Evolutionary conservation across 2,888 invertebrate species (phyloP).

Genomic region (Petrolisthes manimaculis): DNA sequence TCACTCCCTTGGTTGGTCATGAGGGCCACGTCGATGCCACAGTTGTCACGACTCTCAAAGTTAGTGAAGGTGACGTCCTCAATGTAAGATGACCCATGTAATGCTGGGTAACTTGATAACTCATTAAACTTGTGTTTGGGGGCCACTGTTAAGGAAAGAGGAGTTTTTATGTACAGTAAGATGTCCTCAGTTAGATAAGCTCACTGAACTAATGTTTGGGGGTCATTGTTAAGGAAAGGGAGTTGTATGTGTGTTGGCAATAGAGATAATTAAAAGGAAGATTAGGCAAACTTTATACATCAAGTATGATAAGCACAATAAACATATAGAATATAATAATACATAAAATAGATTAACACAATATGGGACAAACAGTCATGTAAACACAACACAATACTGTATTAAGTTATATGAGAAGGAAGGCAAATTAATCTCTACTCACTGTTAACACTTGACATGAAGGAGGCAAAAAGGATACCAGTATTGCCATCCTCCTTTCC

Average conservation of each 20-base stretch:
- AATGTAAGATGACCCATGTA: slow-evolving; percentile 45
- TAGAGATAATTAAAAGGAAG: too few species aligned
- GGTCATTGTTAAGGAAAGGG: too few species aligned
- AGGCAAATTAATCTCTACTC: background rate
- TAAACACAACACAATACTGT: too few species aligned
- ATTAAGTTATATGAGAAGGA: background rate
- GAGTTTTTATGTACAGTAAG: background rate
- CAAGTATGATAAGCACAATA: too few species aligned
- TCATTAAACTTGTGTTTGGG: slow-evolving; percentile 31
- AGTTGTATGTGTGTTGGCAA: too few species aligned
- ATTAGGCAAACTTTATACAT: too few species aligned
- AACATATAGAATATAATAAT: too few species aligned
- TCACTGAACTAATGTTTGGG: too few species aligned
- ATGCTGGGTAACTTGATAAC: slow-evolving; percentile 36
- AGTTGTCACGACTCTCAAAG: slow-evolving; percentile 28
- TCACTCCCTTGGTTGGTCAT: slow-evolving; percentile 38
- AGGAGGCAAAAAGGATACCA: slow-evolving; percentile 30
- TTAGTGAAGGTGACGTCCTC: slow-evolving; percentile 26
- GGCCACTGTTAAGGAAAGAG: slow-evolving; percentile 40
- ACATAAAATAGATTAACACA: too few species aligned
- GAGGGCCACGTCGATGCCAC: slow-evolving; percentile 49
- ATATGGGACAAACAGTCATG: too few species aligned
- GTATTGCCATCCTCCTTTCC: slow-evolving; percentile 33
- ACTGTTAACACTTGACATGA: slow-evolving; percentile 33
- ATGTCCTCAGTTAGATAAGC: too few species aligned